A percentile compares a stretch with the other conserved stretches of the same genome.
Evolutionary conservation across 2,797 vertebrate species (phyloP).

Genomic region (Nannoperca obscura): DNA sequence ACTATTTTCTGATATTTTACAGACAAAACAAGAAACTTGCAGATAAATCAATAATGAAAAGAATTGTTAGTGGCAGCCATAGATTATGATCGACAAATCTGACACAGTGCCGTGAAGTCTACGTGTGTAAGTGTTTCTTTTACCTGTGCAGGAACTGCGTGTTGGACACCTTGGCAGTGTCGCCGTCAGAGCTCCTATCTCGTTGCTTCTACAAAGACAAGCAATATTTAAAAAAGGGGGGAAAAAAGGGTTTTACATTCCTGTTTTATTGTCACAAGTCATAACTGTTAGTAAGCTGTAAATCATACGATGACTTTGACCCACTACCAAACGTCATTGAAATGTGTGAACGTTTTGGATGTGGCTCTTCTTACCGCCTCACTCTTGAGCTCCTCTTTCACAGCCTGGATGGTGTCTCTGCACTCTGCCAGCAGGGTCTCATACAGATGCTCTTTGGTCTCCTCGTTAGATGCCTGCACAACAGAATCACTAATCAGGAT

Average conservation of each 20-base stretch:
- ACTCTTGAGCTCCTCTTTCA: constrained; percentile 93
- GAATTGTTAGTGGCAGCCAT: neutral
- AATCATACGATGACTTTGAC: neutral
- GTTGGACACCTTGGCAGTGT: constrained; percentile 94
- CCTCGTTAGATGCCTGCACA: constrained; percentile 92
- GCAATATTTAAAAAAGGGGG: neutral
- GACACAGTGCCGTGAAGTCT: neutral
- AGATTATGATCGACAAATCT: neutral
- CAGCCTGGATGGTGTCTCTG: constrained; percentile 97
- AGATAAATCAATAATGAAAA: neutral
- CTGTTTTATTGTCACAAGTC: neutral
- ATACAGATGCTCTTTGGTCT: constrained; percentile 97
- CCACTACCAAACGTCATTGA: neutral
- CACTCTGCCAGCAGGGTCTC: constrained; percentile 97
- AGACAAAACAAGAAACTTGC: neutral
- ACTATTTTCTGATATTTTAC: neutral
- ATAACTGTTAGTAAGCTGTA: neutral
- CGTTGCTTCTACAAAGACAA: constrained; percentile 90
- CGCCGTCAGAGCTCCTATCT: constrained; percentile 89
- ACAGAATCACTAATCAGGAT: constrained; percentile 8
- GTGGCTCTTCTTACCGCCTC: constrained; percentile 88
- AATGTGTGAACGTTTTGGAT: neutral
- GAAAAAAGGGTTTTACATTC: neutral
- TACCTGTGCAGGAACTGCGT: constrained; percentile 98
- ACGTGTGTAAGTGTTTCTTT: neutral